phyloP scores from a whole-genome alignment of 2,113 vertebrate genomes.

The Rhombomys opimus region DNA sequence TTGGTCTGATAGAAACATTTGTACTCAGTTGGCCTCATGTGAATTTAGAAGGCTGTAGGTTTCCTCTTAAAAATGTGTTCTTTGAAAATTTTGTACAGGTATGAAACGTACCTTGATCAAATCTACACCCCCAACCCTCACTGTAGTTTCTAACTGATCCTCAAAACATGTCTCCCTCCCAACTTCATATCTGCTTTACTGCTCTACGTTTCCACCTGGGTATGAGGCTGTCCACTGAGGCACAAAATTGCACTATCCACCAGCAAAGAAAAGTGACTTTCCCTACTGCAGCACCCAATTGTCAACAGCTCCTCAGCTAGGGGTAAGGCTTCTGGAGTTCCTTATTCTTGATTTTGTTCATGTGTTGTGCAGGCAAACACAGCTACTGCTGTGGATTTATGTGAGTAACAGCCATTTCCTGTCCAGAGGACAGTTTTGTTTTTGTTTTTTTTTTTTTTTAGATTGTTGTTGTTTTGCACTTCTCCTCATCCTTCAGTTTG shows the following conservation, averaged over 20 bases:
- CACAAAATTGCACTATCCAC: neutral
- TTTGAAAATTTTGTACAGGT: neutral
- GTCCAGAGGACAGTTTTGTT: neutral
- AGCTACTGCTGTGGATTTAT: neutral
- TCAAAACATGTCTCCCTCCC: neutral
- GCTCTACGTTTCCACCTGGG: neutral
- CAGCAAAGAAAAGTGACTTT: neutral
- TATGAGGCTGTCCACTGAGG: neutral
- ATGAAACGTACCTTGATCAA: neutral
- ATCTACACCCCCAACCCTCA: neutral
- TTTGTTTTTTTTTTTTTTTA: too few species aligned
- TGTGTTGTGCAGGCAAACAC: neutral
- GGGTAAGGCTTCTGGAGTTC: neutral
- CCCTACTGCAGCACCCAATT: neutral
- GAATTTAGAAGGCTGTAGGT: neutral
- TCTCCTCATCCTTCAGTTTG: neutral
- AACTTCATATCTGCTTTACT: neutral
- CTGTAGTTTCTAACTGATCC: neutral
- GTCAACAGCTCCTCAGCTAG: neutral
- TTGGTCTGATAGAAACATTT: slow-evolving; percentile 25
- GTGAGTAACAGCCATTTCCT: neutral
- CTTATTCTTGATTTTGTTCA: neutral
- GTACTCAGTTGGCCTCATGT: neutral
- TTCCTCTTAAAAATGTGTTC: neutral
- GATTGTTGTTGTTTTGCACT: neutral